A percentile compares a stretch with the other conserved stretches of the same genome.
Evolutionary conservation across 2,113 vertebrate genomes (phyloP).

Genomic region (Mus pahari): DNA sequence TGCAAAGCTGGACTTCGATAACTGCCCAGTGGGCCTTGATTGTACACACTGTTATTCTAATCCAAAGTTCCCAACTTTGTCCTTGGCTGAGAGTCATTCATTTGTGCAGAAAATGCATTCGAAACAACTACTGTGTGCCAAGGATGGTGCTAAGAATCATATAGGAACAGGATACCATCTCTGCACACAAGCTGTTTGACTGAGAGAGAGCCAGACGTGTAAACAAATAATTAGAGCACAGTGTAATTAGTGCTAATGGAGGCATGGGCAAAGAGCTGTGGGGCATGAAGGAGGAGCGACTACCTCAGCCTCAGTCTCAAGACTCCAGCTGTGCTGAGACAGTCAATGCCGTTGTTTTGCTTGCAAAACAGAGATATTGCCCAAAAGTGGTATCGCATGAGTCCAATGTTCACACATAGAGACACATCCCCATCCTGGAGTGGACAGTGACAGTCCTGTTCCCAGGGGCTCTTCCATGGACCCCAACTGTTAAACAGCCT

Average conservation of each 20-base stretch:
- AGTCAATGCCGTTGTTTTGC: neutral
- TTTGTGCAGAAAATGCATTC: neutral
- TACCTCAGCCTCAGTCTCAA: neutral
- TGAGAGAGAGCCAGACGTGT: neutral
- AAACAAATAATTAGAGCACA: constrained; percentile 53
- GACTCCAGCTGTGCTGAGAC: neutral
- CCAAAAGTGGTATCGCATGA: neutral
- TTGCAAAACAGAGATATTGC: neutral
- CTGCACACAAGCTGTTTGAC: neutral
- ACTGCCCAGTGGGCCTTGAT: neutral
- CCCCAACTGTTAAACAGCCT: neutral
- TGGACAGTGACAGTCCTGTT: neutral
- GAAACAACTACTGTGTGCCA: neutral
- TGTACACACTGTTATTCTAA: neutral
- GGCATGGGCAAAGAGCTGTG: neutral
- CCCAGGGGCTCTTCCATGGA: neutral
- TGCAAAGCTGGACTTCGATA: neutral
- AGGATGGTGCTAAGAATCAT: neutral
- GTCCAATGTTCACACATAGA: neutral
- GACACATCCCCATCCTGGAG: neutral
- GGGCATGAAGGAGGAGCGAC: neutral
- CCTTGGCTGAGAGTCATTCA: constrained; percentile 2
- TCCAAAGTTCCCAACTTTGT: neutral
- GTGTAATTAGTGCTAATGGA: constrained; percentile 54
- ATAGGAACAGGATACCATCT: neutral